phyloP scores from a whole-genome alignment of 2,797 vertebrate genomes.

The Crocodylus rhombifer region DNA sequence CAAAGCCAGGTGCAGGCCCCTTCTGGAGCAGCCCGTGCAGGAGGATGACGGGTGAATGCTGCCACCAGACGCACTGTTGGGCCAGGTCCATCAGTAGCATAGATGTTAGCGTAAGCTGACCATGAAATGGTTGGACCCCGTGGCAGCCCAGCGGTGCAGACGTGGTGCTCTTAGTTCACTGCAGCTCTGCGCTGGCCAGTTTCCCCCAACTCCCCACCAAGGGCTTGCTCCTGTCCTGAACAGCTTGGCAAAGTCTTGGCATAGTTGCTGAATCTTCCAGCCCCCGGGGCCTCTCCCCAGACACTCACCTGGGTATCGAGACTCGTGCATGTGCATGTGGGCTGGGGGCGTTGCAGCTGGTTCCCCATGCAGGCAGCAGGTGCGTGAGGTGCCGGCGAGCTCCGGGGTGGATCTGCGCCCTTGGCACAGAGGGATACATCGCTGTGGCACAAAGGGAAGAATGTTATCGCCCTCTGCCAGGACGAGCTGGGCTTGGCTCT shows the following conservation, averaged over 20 bases:
- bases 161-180: too few relatives aligned
- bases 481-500: neutral
- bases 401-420: neutral
- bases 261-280: neutral
- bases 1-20: too few relatives aligned
- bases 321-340: neutral
- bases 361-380: neutral
- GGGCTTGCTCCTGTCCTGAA: neutral
- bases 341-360: neutral
- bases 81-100: too few relatives aligned
- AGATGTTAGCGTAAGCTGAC: too few relatives aligned
- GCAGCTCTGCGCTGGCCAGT: neutral
- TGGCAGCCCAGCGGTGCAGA: too few relatives aligned
- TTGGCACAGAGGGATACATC: neutral
- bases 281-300: neutral
- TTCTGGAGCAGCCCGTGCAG: too few relatives aligned
- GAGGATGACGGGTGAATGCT: too few relatives aligned
- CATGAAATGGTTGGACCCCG: too few relatives aligned
- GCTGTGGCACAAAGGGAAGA: constrained; percentile 8
- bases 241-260: too few relatives aligned
- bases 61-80: too few relatives aligned
- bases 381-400: neutral
- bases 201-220: neutral
- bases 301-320: neutral
- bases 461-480: constrained; percentile 62